Percentiles rank a stretch among this genome's conserved stretches.
phyloP scores from a whole-genome alignment of 2,113 vertebrate species.

The Microtus pennsylvanicus region DNA sequence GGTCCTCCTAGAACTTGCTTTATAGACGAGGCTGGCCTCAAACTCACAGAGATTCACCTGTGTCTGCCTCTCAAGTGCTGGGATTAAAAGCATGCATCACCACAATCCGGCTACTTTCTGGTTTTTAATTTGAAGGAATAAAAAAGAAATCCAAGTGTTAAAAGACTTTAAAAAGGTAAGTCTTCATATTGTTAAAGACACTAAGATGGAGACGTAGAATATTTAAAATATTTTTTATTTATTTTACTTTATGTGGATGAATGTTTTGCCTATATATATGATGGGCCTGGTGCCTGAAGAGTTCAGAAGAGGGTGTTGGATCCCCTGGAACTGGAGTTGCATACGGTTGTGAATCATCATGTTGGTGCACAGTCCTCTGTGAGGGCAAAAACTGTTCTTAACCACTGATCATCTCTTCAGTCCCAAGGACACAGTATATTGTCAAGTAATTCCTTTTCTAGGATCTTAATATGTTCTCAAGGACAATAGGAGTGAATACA shows the following conservation, averaged over 20 bases:
- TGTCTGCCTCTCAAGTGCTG: too few relatives aligned
- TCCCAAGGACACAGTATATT: neutral
- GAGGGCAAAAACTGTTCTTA: neutral
- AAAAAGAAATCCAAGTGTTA: neutral
- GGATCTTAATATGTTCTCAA: neutral
- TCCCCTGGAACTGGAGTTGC: neutral
- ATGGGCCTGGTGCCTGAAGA: neutral
- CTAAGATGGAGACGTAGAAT: neutral
- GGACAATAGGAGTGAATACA: neutral
- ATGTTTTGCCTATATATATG: neutral
- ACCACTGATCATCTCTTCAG: neutral
- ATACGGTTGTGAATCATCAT: neutral
- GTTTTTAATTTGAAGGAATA: neutral
- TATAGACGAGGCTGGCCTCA: neutral
- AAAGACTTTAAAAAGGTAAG: neutral
- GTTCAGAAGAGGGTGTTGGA: neutral
- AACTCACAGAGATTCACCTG: too few relatives aligned
- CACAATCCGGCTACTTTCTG: neutral
- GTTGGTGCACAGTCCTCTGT: neutral
- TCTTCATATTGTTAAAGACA: neutral
- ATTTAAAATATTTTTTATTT: neutral
- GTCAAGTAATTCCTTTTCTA: neutral
- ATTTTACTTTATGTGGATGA: neutral
- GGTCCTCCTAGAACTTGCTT: neutral
- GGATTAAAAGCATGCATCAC: too few relatives aligned